A percentile compares a stretch with the other conserved stretches of the same genome.
phyloP scores from a whole-genome alignment of 1,140 invertebrate genomes.

The Rhysida immarginata region DNA sequence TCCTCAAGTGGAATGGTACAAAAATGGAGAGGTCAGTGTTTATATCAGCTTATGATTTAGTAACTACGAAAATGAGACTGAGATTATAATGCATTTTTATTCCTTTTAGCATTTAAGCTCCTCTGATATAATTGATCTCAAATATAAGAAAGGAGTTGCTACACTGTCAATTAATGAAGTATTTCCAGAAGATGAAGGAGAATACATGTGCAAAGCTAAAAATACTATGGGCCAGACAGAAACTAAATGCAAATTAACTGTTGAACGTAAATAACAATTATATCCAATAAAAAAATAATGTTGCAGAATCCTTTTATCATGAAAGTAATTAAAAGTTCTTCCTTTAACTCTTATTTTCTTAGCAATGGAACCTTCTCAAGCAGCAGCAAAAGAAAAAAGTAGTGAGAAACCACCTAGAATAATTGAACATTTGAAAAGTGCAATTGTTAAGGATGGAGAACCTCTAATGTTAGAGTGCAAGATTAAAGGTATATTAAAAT shows the following conservation, averaged over 20 bases:
- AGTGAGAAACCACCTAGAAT: constrained; percentile 62
- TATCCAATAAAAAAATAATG: constrained; percentile 4
- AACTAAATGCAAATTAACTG: constrained; percentile 62
- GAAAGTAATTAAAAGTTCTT: no score
- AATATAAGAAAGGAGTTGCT: constrained; percentile 75
- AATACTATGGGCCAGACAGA: constrained; percentile 72
- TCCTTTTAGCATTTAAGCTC: constrained; percentile 44
- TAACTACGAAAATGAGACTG: constrained; percentile 8
- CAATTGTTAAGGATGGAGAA: constrained; percentile 70
- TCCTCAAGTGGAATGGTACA: constrained; percentile 58
- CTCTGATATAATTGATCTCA: constrained; percentile 71
- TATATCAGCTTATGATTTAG: background rate
- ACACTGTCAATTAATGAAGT: constrained; percentile 74
- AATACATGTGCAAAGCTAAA: constrained; percentile 70
- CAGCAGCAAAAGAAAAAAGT: constrained; percentile 31
- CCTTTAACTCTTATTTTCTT: constrained; percentile 19
- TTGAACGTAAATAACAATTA: constrained; percentile 51
- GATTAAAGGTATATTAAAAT: constrained; percentile 45
- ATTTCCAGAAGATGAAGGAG: constrained; percentile 84
- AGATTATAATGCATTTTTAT: constrained; percentile 14
- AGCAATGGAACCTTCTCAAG: constrained; percentile 43
- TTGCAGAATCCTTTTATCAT: no score
- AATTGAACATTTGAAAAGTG: constrained; percentile 62
- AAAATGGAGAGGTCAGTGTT: constrained; percentile 47
- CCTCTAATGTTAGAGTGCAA: constrained; percentile 65